Percentiles rank a stretch among this genome's conserved stretches.
Conservation (phyloP, 2,888 invertebrate genomes). For the Nezara viridula region DNA sequence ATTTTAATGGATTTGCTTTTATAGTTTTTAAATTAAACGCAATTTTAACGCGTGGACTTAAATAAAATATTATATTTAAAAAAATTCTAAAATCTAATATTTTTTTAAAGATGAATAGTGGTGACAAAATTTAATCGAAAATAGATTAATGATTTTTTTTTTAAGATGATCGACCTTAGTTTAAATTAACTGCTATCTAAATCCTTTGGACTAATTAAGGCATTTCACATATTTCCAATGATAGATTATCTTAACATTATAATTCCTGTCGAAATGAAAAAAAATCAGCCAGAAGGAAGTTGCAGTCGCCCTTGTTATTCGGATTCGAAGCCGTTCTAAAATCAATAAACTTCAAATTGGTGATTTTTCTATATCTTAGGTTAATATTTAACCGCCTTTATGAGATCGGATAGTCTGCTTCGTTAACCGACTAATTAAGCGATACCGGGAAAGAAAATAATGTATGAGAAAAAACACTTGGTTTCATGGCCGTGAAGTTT, state of each 20-base stretch:
- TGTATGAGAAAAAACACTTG: background rate
- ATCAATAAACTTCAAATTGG: background rate
- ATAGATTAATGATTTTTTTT: background rate
- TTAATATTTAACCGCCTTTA: background rate
- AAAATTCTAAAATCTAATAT: too few species aligned
- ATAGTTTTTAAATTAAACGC: background rate
- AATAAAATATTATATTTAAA: too few species aligned
- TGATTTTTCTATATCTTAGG: background rate
- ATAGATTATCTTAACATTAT: background rate
- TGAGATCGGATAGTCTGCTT: background rate
- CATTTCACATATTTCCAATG: background rate
- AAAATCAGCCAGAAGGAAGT: background rate
- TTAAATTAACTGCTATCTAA: background rate
- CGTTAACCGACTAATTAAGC: background rate
- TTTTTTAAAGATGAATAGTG: too few species aligned
- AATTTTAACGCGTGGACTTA: too few species aligned
- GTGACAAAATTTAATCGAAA: background rate
- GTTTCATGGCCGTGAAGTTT: background rate
- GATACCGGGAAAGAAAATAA: background rate
- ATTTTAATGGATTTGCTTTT: background rate
- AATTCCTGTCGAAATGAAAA: background rate
- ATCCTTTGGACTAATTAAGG: background rate
- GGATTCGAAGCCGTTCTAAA: background rate
- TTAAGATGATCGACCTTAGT: background rate
- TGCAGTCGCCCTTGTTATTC: background rate